A percentile compares a stretch with the other conserved stretches of the same genome.
Conservation (phyloP, 2,113 vertebrate species). For the Colaptes auratus region DNA sequence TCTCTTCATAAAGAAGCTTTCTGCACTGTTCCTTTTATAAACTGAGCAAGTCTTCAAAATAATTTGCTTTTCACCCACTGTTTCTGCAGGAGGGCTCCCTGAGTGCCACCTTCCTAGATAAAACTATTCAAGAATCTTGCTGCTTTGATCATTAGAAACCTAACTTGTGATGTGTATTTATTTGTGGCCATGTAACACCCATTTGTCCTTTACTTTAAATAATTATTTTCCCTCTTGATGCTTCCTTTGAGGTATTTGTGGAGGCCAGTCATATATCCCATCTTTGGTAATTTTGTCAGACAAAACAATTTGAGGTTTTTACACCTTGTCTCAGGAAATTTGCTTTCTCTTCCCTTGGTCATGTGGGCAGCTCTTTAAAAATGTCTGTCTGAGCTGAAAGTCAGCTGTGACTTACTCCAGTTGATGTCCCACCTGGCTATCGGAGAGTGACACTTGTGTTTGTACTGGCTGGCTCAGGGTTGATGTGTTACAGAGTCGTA, state of each 20-base stretch:
- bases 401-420: neutral
- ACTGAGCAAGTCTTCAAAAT: neutral
- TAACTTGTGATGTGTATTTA: neutral
- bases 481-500: neutral
- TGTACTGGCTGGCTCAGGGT: rapidly evolving
- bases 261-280: neutral
- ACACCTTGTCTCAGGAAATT: neutral
- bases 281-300: neutral
- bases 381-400: neutral
- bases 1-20: neutral
- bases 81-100: neutral
- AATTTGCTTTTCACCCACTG: neutral
- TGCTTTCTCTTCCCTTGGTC: neutral
- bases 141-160: neutral
- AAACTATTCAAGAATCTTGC: neutral
- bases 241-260: neutral
- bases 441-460: neutral
- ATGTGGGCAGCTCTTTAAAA: neutral
- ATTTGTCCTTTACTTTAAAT: neutral
- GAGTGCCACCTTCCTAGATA: neutral
- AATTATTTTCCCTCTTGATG: neutral
- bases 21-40: neutral
- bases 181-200: neutral
- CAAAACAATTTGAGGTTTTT: neutral
- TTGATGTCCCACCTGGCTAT: rapidly evolving